Base-by-base conservation (phyloP, 2,113 vertebrate species). In the Gambusia holbrooki region DNA sequence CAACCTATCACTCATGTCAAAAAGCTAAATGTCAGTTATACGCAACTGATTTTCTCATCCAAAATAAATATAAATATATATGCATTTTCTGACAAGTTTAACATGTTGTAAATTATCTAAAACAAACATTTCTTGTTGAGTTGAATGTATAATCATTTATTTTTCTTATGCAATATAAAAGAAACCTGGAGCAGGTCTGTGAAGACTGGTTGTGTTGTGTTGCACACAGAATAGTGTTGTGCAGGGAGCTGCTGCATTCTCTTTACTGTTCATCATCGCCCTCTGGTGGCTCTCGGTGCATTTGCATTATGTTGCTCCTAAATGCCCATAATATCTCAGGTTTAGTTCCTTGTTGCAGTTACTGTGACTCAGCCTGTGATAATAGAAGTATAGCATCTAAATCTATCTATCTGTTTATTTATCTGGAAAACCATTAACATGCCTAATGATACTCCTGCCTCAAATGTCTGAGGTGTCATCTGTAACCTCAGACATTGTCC, bases 221-320 rank as follows among this genome's bases (percentile, higher is more conserved):
- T 45, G 14, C 42, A 0, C 42, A 45, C 12, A 45, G 15, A 15
- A 45, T 7, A 25, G 48, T 22, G 48, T 22, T 7, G 19, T 54
- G 48, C 48, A 54, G 48, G n/a, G 51, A 54, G 51, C 22, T n/a
- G 51, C 51, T 9, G 51, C 22, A 9, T 58, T 5, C 51, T 45
- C 74, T 65, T n/a, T 48, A 8, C 66, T 74, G 32, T 62, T 63
- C 71, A 51, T 83, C 58, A 54, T 83, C 74, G 76, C 90, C 90
- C 90, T 88, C 92, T 89, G 60, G 84, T 92, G 92, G 88, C 68
- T 64, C 10, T 17, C 9, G 64, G 30, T 76, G 45, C 3, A 22
- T 54, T 69, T 69, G 40, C 64, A 81, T 63, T 51, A 77, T 35
- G 66, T 77, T 5, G 6, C 1, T 12, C 5, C 17, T 22, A 7